Conservation (phyloP, 2,888 invertebrate genomes). For the Helleia helle region DNA sequence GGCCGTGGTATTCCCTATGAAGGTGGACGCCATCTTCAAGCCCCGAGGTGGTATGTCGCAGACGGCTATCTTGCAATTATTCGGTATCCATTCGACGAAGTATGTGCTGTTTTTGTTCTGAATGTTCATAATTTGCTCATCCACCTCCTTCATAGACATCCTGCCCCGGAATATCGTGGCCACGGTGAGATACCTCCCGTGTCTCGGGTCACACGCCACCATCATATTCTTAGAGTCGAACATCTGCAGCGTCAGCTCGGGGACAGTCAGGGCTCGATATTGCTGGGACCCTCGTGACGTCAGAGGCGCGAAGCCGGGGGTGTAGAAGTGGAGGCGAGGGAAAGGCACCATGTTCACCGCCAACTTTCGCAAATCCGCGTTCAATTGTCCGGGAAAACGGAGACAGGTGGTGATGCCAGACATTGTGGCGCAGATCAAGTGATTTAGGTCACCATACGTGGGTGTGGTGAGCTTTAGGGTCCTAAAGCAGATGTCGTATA, state of each 20-base stretch:
- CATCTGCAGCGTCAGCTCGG: constrained; percentile 82
- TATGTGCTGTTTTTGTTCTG: constrained; percentile 86
- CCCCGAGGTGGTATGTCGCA: constrained; percentile 84
- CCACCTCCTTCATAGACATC: constrained; percentile 95
- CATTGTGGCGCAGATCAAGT: constrained; percentile 88
- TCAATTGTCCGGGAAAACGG: constrained; percentile 73
- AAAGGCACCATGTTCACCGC: constrained; percentile 77
- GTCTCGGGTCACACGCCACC: constrained; percentile 94
- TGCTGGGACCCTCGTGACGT: constrained; percentile 89
- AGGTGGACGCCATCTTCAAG: constrained; percentile 90
- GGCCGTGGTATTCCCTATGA: constrained; percentile 90
- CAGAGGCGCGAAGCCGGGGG: constrained; percentile 77
- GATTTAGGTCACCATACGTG: constrained; percentile 86
- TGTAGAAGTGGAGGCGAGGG: constrained; percentile 75
- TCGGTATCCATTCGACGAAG: constrained; percentile 88
- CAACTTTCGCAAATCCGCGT: constrained; percentile 58
- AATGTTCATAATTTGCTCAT: constrained; percentile 84
- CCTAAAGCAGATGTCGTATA: constrained; percentile 85
- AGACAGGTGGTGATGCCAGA: constrained; percentile 89
- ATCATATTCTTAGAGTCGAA: constrained; percentile 84
- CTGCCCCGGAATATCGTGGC: constrained; percentile 91
- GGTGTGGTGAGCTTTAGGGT: constrained; percentile 83
- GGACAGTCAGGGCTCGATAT: constrained; percentile 91
- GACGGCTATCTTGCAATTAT: constrained; percentile 85
- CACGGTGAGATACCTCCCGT: constrained; percentile 91